These are phyloP conservation scores for Lipophrys pholis DNA, from an alignment of 2,113 vertebrate species.

Conservation along the genomic window DNA sequence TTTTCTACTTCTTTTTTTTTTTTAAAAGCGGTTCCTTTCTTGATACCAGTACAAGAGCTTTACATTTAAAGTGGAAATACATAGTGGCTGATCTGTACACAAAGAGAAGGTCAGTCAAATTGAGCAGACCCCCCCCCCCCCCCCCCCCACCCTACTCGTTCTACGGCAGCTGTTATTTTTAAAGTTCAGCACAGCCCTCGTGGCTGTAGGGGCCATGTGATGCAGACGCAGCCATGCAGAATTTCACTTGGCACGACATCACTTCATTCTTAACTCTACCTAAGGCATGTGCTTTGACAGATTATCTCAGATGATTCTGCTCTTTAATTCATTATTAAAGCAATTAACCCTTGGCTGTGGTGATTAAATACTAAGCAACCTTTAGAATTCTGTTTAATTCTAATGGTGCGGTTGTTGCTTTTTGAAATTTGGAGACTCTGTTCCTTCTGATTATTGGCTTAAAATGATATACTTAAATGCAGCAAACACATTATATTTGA, in stretches of 20 bases:
- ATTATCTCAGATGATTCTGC: slow-evolving; percentile 58
- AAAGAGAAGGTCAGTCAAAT: slow-evolving; percentile 18
- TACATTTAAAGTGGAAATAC: slow-evolving; percentile 4
- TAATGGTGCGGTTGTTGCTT: neutral
- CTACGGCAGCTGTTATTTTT: slow-evolving; percentile 56
- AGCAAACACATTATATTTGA: neutral
- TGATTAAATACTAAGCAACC: slow-evolving; percentile 24
- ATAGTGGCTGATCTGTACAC: slow-evolving; percentile 2
- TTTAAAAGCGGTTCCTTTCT: neutral
- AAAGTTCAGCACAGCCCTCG: slow-evolving; percentile 54
- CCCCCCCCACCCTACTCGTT: too few species aligned
- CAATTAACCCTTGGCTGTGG: slow-evolving; percentile 41
- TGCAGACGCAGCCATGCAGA: slow-evolving; percentile 65
- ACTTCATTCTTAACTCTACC: slow-evolving; percentile 50
- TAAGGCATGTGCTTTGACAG: slow-evolving; percentile 56
- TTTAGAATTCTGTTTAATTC: slow-evolving; percentile 8
- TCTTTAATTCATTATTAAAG: slow-evolving; percentile 41
- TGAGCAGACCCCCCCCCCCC: neutral
- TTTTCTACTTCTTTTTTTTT: too few species aligned
- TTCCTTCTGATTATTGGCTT: neutral
- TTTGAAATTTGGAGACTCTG: neutral
- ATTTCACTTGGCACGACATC: slow-evolving; percentile 60
- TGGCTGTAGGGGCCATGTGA: slow-evolving; percentile 54
- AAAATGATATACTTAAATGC: neutral
- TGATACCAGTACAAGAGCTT: neutral